Percentiles rank a stretch among this genome's conserved stretches.
phyloP scores from a whole-genome alignment of 2,888 invertebrate species.

The Macropis europaea region DNA sequence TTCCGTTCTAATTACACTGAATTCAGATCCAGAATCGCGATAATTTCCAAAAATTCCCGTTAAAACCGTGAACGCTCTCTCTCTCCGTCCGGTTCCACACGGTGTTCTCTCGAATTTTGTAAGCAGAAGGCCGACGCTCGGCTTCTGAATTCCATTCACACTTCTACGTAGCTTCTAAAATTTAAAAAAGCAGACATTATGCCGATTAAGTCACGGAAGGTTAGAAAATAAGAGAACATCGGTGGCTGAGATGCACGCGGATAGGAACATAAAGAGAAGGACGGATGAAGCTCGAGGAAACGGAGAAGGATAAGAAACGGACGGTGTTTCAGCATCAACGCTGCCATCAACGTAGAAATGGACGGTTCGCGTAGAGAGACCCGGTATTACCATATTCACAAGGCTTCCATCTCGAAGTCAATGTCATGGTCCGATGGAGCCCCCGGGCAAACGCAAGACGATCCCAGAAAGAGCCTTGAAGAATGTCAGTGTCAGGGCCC shows the following conservation, averaged over 20 bases:
- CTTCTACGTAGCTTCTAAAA: no score
- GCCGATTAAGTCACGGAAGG: constrained; percentile 27
- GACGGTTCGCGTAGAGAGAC: constrained; percentile 32
- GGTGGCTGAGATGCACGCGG: constrained; percentile 29
- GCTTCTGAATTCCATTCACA: no score
- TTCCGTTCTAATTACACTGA: neutral
- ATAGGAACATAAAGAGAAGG: neutral
- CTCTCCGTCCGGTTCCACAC: no score
- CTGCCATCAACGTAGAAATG: constrained; percentile 43
- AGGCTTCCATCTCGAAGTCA: constrained; percentile 70
- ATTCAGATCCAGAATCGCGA: no score
- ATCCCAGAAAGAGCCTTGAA: constrained; percentile 69
- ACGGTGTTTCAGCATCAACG: constrained; percentile 22
- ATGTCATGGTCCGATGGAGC: constrained; percentile 69
- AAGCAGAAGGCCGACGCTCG: no score
- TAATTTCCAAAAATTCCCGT: no score
- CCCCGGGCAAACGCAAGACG: constrained; percentile 52
- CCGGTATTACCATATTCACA: constrained; percentile 72
- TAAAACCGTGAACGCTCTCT: no score
- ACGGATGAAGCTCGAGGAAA: no score
- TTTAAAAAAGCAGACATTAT: constrained; percentile 19
- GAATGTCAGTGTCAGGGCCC: constrained; percentile 76
- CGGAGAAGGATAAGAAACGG: constrained; percentile 1
- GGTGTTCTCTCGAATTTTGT: no score
- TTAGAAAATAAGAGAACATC: constrained; percentile 39